These are phyloP conservation scores for Aeoliscus strigatus DNA, from an alignment of 2,797 vertebrate species.

Conservation along the genomic window DNA sequence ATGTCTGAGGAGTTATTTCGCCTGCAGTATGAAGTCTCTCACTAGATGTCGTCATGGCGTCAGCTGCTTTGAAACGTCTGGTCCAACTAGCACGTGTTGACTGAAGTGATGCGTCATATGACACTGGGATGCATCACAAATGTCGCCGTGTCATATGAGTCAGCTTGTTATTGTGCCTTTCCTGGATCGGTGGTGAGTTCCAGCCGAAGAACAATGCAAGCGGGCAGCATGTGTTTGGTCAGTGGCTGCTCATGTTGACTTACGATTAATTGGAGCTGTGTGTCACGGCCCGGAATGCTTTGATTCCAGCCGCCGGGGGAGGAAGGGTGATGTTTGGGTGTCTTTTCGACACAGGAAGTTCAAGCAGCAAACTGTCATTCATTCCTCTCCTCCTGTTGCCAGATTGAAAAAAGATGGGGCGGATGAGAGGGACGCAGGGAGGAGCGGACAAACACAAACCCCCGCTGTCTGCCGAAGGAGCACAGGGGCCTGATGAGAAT, in stretches of 20 bases:
- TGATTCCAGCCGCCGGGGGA: conserved; percentile 64
- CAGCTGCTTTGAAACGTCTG: conserved; percentile 14
- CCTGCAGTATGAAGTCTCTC: conserved; percentile 44
- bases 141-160: conserved; percentile 14
- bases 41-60: conserved; percentile 61
- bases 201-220: conserved; percentile 42
- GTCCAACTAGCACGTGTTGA: conserved; percentile 3
- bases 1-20: neutral
- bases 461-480: conserved; percentile 33
- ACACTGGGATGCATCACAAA: conserved; percentile 8
- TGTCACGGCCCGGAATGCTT: conserved; percentile 66
- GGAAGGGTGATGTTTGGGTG: conserved; percentile 65
- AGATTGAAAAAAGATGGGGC: conserved; percentile 17
- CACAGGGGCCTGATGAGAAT: conserved; percentile 16
- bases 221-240: conserved; percentile 30
- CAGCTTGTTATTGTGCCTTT: conserved; percentile 32
- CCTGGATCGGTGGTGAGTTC: conserved; percentile 21
- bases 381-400: conserved; percentile 31
- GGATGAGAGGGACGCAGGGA: conserved; percentile 35
- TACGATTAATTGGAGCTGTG: conserved; percentile 70
- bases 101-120: conserved; percentile 16
- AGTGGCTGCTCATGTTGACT: conserved; percentile 57
- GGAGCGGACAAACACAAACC: conserved; percentile 64
- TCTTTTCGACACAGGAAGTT: conserved; percentile 72
- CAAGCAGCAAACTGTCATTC: conserved; percentile 51